A percentile compares a stretch with the other conserved stretches of the same genome.
These are phyloP conservation scores for Scaptomyza flava DNA, from an alignment of 2,888 invertebrate genomes.

Conservation along the genomic window DNA sequence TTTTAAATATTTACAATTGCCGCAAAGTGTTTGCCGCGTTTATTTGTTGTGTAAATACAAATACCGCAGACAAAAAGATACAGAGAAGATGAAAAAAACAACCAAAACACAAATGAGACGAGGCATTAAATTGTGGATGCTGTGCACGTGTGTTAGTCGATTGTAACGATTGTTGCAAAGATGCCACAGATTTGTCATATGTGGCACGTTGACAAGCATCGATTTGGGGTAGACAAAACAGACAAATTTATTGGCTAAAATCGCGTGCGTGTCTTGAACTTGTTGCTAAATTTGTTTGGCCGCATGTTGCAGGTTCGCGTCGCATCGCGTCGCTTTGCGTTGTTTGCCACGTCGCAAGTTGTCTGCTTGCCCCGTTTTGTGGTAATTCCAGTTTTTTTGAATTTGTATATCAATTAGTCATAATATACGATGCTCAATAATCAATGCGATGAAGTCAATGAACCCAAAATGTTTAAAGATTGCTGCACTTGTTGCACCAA, in stretches of 20 bases:
- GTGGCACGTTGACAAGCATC: constrained; percentile 45
- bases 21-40: constrained; percentile 67
- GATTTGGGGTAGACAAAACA: constrained; percentile 19
- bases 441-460: constrained; percentile 68
- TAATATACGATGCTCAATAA: constrained; percentile 69
- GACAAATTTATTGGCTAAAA: constrained; percentile 64
- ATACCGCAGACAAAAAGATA: constrained; percentile 17
- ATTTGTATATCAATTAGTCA: constrained; percentile 80
- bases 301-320: constrained; percentile 21
- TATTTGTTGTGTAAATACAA: constrained; percentile 69
- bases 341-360: neutral
- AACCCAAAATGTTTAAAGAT: constrained; percentile 40
- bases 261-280: constrained; percentile 50
- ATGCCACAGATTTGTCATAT: constrained; percentile 59
- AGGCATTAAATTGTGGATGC: constrained; percentile 58
- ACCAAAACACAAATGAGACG: constrained; percentile 46
- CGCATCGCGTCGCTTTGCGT: neutral
- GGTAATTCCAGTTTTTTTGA: constrained; percentile 42
- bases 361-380: constrained; percentile 5
- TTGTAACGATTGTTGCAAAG: constrained; percentile 20
- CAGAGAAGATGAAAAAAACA: constrained; percentile 4
- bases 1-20: constrained; percentile 78
- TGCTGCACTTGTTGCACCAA: constrained; percentile 75
- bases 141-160: constrained; percentile 65
- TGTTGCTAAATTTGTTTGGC: constrained; percentile 42